phyloP scores from a whole-genome alignment of 37 sponge, comb jelly and placozoan species.

The Hormiphora californensis region DNA sequence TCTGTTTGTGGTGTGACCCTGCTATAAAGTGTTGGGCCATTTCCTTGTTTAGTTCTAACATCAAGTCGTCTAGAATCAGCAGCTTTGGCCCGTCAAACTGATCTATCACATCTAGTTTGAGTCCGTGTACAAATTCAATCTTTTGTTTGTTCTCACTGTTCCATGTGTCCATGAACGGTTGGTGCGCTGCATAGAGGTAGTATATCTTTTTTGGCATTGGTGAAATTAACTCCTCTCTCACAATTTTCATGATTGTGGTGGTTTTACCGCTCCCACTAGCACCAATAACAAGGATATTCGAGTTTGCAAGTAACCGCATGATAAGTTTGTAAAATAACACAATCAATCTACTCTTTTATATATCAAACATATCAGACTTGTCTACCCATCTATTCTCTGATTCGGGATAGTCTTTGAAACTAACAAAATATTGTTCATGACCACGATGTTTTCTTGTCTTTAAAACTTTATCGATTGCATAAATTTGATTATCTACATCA shows the following conservation, averaged over 20 bases:
- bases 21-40: not conserved
- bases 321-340: too few species aligned
- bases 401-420: not conserved
- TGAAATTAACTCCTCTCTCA: conserved; percentile 8
- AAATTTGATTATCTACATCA: not conserved
- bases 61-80: not conserved
- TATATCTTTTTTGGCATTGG: not conserved
- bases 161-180: too few species aligned
- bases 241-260: conserved; percentile 18
- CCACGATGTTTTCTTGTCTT: not conserved
- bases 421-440: not conserved
- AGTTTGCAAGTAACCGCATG: conserved; percentile 42
- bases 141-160: too few species aligned
- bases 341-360: too few species aligned
- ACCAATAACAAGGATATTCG: conserved; percentile 35
- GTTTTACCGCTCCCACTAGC: conserved; percentile 23
- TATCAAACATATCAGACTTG: not conserved
- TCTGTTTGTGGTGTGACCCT: not conserved
- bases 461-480: not conserved
- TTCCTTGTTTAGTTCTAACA: not conserved
- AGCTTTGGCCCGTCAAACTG: not conserved
- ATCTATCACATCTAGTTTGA: not conserved
- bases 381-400: not conserved
- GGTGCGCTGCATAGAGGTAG: conserved; percentile 13
- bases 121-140: not conserved